These are phyloP conservation scores for Serilophus lunatus DNA, from an alignment of 2,113 vertebrate species.

Conservation along the genomic window DNA sequence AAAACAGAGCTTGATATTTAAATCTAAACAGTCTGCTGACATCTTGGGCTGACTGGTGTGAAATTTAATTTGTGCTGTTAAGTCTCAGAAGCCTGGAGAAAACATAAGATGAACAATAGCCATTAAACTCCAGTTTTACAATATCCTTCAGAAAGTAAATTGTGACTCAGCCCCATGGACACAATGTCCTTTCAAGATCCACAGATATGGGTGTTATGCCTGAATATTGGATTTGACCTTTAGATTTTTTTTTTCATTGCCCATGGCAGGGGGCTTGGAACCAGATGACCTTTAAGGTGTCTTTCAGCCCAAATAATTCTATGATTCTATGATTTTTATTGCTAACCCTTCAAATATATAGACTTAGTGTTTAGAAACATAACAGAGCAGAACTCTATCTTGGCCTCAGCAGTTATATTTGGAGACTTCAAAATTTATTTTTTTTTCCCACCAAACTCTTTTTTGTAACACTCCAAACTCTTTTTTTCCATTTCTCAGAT, in stretches of 20 bases:
- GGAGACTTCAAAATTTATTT: background rate
- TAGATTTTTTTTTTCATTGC: background rate
- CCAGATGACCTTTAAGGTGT: background rate
- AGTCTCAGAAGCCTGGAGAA: constrained; percentile 39
- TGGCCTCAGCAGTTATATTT: background rate
- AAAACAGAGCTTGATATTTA: constrained; percentile 51
- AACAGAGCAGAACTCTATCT: background rate
- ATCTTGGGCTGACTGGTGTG: constrained; percentile 51
- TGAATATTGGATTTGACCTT: background rate
- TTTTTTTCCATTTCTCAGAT: background rate
- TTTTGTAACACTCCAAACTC: background rate
- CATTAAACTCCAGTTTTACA: constrained; percentile 20
- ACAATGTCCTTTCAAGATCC: background rate
- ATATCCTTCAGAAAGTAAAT: background rate
- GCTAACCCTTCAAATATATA: background rate
- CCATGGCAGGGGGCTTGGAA: background rate
- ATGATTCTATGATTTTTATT: background rate
- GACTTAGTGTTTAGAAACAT: background rate
- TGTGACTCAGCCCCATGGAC: background rate
- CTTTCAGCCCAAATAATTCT: background rate
- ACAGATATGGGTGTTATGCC: background rate
- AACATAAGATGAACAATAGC: constrained; percentile 33
- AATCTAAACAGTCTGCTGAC: constrained; percentile 35
- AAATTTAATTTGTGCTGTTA: constrained; percentile 61
- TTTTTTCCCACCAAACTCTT: background rate